These are phyloP conservation scores for Marasmarcha lunaedactyla DNA, from an alignment of 2,888 invertebrate genomes.

Conservation along the genomic window DNA sequence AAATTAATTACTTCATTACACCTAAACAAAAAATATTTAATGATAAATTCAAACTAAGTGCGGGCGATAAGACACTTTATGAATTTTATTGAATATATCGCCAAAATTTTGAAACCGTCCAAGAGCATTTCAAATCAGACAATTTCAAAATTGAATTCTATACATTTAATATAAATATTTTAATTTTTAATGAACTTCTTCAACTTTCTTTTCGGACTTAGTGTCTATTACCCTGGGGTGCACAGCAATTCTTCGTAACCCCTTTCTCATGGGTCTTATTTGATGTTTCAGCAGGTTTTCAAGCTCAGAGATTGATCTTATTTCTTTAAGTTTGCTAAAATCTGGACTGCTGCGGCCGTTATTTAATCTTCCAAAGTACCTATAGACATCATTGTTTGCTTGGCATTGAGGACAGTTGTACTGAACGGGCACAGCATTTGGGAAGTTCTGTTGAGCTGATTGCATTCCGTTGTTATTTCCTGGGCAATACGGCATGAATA, in stretches of 20 bases:
- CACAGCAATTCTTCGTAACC: slow-evolving; percentile 39
- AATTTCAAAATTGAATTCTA: slow-evolving; percentile 43
- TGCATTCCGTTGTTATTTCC: slow-evolving; percentile 55
- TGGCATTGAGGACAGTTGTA: slow-evolving; percentile 74
- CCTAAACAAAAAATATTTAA: slow-evolving; percentile 5
- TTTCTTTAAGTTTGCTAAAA: slow-evolving; percentile 48
- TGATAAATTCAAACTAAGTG: background rate
- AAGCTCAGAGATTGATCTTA: slow-evolving; percentile 42
- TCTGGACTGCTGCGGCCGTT: slow-evolving; percentile 41
- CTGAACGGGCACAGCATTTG: slow-evolving; percentile 70
- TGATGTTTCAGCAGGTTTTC: slow-evolving; percentile 46
- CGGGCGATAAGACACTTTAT: background rate
- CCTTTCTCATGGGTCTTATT: slow-evolving; percentile 46
- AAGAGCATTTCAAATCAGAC: slow-evolving; percentile 51
- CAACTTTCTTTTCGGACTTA: slow-evolving; percentile 18
- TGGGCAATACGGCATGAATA: slow-evolving; percentile 77
- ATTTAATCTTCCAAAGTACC: slow-evolving; percentile 42
- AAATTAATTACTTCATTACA: background rate
- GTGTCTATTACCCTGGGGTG: slow-evolving; percentile 37
- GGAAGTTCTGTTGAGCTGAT: slow-evolving; percentile 70
- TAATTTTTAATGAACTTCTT: slow-evolving; percentile 12
- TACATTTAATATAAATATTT: slow-evolving; percentile 12
- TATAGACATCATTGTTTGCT: slow-evolving; percentile 33
- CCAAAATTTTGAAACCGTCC: slow-evolving; percentile 56
- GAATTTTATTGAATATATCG: background rate